Conservation (phyloP, 35 echinoderm and acorn worm species). For the Lytechinus variegatus region DNA sequence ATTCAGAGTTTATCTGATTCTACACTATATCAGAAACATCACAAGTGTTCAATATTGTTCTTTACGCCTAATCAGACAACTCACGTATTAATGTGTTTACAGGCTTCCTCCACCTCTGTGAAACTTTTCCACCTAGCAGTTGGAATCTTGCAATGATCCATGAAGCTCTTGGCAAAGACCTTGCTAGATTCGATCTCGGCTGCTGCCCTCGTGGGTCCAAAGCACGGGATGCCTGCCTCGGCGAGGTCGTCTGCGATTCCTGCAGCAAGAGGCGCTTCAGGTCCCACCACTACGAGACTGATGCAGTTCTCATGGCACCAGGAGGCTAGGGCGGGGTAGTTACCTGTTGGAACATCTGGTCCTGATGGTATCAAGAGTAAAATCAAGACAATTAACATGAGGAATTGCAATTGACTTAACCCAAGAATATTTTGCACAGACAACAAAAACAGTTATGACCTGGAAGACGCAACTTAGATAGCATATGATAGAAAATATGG, state of each 20-base stretch:
- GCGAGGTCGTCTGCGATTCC: conserved; percentile 73
- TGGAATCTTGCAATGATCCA: conserved; percentile 89
- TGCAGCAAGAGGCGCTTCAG: conserved; percentile 86
- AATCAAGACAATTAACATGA: background rate
- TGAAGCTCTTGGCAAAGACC: conserved; percentile 90
- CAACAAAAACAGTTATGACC: too few relatives aligned
- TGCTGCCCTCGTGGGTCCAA: conserved; percentile 81
- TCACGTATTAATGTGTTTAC: conserved; percentile 92
- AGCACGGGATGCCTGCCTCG: conserved; percentile 68
- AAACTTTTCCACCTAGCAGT: conserved; percentile 91
- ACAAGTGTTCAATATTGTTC: too few relatives aligned
- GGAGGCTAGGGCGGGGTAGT: conserved; percentile 64
- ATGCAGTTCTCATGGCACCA: conserved; percentile 82
- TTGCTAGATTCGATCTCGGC: conserved; percentile 96
- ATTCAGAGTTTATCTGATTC: too few relatives aligned
- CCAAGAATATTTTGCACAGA: too few relatives aligned
- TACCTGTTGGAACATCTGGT: conserved; percentile 67
- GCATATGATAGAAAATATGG: too few relatives aligned
- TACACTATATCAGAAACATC: too few relatives aligned
- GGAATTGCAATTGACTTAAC: too few relatives aligned
- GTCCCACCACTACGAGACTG: conserved; percentile 85
- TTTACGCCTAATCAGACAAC: background rate
- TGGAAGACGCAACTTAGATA: too few relatives aligned
- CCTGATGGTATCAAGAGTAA: background rate
- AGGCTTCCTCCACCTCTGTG: conserved; percentile 71